Conservation (phyloP, 2,797 vertebrate species). For the Pristis pectinata region DNA sequence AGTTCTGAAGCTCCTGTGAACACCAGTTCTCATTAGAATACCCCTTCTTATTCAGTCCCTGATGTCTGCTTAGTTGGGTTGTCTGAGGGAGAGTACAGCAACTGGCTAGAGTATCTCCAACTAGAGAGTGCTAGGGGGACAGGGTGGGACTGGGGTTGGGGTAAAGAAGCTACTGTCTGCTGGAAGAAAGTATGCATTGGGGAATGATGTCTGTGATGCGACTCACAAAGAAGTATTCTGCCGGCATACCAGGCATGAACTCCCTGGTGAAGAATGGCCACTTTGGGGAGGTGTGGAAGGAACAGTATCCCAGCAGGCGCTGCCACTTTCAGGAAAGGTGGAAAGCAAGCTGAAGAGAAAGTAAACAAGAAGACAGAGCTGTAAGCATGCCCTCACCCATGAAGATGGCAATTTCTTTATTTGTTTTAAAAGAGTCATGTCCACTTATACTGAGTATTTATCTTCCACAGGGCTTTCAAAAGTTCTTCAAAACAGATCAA, state of each 20-base stretch:
- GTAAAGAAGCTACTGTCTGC: background rate
- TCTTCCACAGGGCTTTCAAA: background rate
- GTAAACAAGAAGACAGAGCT: background rate
- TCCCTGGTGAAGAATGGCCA: background rate
- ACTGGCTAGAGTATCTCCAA: background rate
- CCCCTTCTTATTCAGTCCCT: background rate
- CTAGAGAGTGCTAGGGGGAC: background rate
- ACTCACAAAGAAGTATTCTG: background rate
- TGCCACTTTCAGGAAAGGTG: background rate
- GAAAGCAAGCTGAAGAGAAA: background rate
- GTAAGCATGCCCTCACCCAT: background rate
- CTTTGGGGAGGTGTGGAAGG: background rate
- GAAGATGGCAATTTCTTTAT: background rate
- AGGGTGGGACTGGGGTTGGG: too few species aligned
- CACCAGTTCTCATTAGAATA: background rate
- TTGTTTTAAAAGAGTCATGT: background rate
- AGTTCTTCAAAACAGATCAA: background rate
- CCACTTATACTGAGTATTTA: background rate
- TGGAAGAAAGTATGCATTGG: background rate
- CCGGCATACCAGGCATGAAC: background rate
- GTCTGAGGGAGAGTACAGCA: background rate
- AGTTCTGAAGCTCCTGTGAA: background rate
- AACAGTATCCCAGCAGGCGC: background rate
- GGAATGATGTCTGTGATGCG: background rate
- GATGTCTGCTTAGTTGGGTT: background rate